Base-by-base conservation (phyloP, 2,797 vertebrate species). In the Gymnoscopelus microlampas region DNA sequence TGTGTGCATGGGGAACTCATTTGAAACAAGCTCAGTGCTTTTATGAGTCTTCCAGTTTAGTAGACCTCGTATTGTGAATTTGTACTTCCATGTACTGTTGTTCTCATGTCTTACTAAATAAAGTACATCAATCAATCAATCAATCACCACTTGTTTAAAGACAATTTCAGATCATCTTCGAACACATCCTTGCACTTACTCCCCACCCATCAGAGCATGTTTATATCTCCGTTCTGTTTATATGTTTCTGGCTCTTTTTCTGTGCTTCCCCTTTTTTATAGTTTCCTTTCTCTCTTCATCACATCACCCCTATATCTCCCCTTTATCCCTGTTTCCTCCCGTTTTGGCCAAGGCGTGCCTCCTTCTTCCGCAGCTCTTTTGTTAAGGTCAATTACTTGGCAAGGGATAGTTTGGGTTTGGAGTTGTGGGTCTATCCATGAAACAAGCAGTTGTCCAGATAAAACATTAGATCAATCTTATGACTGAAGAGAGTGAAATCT, bases 271-370 rank as follows among this genome's bases (percentile, higher is more conserved):
- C 11, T 53, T 70, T 56, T 19, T 60, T 59, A 14, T 68, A 66
- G 55, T 49, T 74, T 6, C 59, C 23, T 32, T 6, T 66, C 50
- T 58, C 67, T 65, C 23, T 72, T 39, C 58, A 68, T 80, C 63
- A 56, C 35, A 29, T 69, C 77, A 74, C 67, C 61, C 74, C 77
- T 24, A 61, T 66, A 62, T 62, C 29, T 64, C 10, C 54, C 29
- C n/a, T 60, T 71, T 72, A 5, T 47, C 35, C 35, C 26, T 8
- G 4, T 39, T 5, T 8, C 8, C 39, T 1, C 39, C 39, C 1
- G 39, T 50, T 74, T 70, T 64, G 47, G 29, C 56, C 1, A 0
- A 26, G 11, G 70, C 19, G 3, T 11, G 3, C 23, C 62, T 67
- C 54, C 19, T n/a, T 69, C 49, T 56, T 29, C 13, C 5, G 12